Base-by-base conservation (phyloP, 2,113 vertebrate species). In the Salvelinus namaycush region DNA sequence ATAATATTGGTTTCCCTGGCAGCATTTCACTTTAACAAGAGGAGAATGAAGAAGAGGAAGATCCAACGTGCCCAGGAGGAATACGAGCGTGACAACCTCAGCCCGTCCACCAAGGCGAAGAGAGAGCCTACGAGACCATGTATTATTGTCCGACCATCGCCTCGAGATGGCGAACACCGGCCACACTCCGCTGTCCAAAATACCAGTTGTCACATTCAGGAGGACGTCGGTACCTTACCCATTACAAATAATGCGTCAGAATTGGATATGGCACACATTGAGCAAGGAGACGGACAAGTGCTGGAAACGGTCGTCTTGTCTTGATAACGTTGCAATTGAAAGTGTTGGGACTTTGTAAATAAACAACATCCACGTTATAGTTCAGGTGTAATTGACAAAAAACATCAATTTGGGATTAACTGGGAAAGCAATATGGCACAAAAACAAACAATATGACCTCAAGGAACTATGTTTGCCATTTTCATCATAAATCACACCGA, bases 41-140 rank as follows among this genome's bases (percentile, higher is more conserved):
- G 96, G 79, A 97, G 95, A 93, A 98, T 99, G 90, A 97, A 96
- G 90, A 98, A 96, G 68, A 93, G 96, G 91, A 99, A 99, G 94
- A 97, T 99, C 89, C 95, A 95, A 87, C 95, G 93, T 88, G 97
- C 96, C 72, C 97, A 99, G 91, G 96, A 99, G 91, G 97, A 99
- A 68, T 99, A 97, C 0, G 97, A 99, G 87, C 93, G 97, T 85
- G 97, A 99, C 94, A 96, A 97, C 89, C 95, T 95, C 93, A 93
- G 84, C 81, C 90, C 93, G 74, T 79, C 89, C 78, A 73, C 77
- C 68, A 72, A 87, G 48, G 68, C 66, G 24, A 74, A 79, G 79
- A 79, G 49, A 64, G 88, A 86, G 79, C 77, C 88, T 18, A 68
- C 24, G 65, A 84, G 84, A 76, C 92, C 90, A 78, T 90, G 91